These are phyloP conservation scores for Xenopus tropicalis DNA, from an alignment of 2,113 vertebrate genomes.

Conservation along the genomic window UCB_Xtro_10.0 CM004444.2:51994001-51994500, in stretches of 20 bases:
- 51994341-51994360: conserved; percentile 16
- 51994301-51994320: not conserved
- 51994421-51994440: not conserved
- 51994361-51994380: conserved; percentile 5
- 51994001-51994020: not conserved
- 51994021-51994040: not conserved
- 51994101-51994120: conserved; percentile 4
- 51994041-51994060: not conserved
- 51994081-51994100: not conserved
- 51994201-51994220: conserved; percentile 36
- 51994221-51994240: conserved; percentile 17
- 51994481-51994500: not conserved
- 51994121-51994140: conserved; percentile 6
- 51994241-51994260: not conserved
- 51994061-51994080: not conserved
- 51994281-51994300: conserved; percentile 15
- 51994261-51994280: conserved; percentile 8
- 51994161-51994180: conserved; percentile 32
- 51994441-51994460: not conserved
- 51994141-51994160: conserved; percentile 16
- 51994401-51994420: conserved; percentile 4
- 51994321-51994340: conserved; percentile 5
- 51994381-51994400: not conserved
- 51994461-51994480: not conserved
- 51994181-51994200: conserved; percentile 28